Evolutionary conservation across 2,888 invertebrate genomes (phyloP).

Genomic region (Chydorus sphaericus): DNA sequence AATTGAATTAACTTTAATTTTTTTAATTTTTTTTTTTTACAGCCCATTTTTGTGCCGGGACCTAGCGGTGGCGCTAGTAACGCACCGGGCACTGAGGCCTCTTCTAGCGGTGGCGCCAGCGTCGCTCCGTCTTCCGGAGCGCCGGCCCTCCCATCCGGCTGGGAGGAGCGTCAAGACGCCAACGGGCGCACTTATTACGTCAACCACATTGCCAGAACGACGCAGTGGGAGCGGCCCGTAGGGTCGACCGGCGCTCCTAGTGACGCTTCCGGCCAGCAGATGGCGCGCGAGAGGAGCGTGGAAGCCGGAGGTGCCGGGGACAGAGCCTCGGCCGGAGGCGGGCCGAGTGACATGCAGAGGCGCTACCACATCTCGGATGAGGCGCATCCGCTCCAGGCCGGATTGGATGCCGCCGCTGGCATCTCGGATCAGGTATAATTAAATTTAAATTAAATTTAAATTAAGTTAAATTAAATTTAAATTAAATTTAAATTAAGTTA

Average conservation of each 20-base stretch:
- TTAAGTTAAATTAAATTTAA: too few species aligned
- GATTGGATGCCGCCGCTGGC: conserved; percentile 17
- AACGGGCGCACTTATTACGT: conserved; percentile 96
- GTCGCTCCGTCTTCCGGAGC: conserved; percentile 47
- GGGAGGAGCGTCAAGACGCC: conserved; percentile 95
- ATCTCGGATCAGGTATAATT: conserved; percentile 31
- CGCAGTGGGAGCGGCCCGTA: conserved; percentile 95
- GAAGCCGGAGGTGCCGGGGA: conserved; percentile 56
- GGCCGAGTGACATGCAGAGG: conserved; percentile 43
- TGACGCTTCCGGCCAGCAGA: too few species aligned
- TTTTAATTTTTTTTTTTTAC: too few species aligned
- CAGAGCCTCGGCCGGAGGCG: too few species aligned
- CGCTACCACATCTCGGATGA: conserved; percentile 77
- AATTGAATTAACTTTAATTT: too few species aligned
- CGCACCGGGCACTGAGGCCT: too few species aligned
- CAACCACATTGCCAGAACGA: conserved; percentile 83
- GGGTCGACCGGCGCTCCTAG: too few species aligned
- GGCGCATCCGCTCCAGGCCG: conserved; percentile 23
- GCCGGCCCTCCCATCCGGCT: conserved; percentile 70
- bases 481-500: too few species aligned
- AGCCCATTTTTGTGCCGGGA: background rate
- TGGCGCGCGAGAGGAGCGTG: conserved; percentile 31
- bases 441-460: background rate
- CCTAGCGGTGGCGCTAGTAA: too few species aligned
- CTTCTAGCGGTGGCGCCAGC: conserved; percentile 35